phyloP scores from a whole-genome alignment of 2,888 invertebrate genomes.

The Cantharis nigra region DNA sequence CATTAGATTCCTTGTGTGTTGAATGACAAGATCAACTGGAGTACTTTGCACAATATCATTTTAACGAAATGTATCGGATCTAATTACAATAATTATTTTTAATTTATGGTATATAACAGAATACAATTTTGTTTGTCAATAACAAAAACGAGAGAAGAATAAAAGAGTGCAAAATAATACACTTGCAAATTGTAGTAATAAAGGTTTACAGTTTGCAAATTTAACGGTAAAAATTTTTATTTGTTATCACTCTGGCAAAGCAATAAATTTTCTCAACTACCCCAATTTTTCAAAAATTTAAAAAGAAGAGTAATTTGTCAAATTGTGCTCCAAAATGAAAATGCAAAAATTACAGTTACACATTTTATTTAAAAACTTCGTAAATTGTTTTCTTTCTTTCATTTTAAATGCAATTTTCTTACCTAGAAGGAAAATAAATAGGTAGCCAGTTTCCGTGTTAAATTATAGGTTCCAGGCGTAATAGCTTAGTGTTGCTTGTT shows the following conservation, averaged over 20 bases:
- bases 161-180: neutral
- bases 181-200: neutral
- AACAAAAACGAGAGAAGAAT: neutral
- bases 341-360: neutral
- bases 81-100: too few relatives aligned
- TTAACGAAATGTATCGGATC: too few relatives aligned
- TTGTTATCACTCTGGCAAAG: neutral
- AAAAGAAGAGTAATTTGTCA: neutral
- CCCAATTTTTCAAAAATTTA: neutral
- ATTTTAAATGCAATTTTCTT: neutral
- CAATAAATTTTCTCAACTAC: neutral
- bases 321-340: neutral
- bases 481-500: neutral
- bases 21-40: too few relatives aligned
- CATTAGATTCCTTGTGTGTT: too few relatives aligned
- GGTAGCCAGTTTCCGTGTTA: neutral
- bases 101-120: too few relatives aligned
- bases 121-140: too few relatives aligned
- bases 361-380: neutral
- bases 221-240: neutral
- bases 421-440: neutral
- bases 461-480: neutral
- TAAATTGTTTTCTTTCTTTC: neutral
- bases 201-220: neutral
- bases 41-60: too few relatives aligned